Evolutionary conservation across 2,113 vertebrate genomes (phyloP).

Genomic region (Dipodomys stephensi): DNA sequence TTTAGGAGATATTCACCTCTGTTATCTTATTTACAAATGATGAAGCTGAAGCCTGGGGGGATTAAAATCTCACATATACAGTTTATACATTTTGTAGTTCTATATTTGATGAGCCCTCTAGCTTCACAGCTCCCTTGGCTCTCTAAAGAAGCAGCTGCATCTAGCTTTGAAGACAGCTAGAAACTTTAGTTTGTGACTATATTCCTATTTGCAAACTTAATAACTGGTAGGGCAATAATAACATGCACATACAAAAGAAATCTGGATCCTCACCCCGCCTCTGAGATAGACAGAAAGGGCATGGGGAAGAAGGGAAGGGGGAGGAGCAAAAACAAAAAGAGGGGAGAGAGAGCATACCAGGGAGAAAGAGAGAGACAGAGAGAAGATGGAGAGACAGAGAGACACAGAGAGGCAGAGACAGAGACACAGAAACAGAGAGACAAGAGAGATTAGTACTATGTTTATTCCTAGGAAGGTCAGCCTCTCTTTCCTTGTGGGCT

Average conservation of each 20-base stretch:
- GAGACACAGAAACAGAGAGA: no score
- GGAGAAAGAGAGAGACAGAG: background rate
- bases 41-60: background rate
- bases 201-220: no score
- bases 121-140: background rate
- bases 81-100: background rate
- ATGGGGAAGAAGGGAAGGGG: no score
- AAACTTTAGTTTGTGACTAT: no score
- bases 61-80: background rate
- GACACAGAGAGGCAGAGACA: background rate
- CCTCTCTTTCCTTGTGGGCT: conserved; percentile 11
- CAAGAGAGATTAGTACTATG: background rate
- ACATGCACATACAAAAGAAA: background rate
- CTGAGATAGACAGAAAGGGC: background rate
- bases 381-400: background rate
- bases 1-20: background rate
- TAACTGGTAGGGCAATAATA: no score
- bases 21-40: background rate
- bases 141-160: background rate
- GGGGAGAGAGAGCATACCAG: no score
- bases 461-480: background rate
- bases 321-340: no score
- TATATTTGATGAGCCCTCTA: background rate
- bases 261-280: background rate
- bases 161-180: background rate